Conservation (phyloP, 2,797 vertebrate genomes). For the Ctenopoma kingsleyae region DNA sequence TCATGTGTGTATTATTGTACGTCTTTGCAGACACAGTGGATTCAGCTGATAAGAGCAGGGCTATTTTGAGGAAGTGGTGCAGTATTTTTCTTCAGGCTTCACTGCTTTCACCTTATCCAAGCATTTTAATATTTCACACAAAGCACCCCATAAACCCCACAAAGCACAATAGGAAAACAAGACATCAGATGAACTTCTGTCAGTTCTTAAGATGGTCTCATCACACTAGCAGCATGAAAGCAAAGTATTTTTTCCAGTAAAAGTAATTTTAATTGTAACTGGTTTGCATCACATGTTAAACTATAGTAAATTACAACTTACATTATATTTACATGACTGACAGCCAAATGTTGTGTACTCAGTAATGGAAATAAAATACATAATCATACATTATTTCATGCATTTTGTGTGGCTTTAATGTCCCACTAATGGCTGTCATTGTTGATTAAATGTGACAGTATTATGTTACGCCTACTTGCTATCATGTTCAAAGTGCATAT, state of each 20-base stretch:
- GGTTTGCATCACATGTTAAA: background rate
- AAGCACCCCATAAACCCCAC: too few relatives aligned
- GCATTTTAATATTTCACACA: constrained; percentile 57
- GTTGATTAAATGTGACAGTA: constrained; percentile 13
- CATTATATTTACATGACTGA: background rate
- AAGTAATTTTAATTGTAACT: background rate
- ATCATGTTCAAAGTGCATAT: constrained; percentile 40
- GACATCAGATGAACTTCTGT: background rate
- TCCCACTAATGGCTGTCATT: background rate
- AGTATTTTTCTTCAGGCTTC: constrained; percentile 45
- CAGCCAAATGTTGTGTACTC: background rate
- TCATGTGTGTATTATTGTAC: background rate
- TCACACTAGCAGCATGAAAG: background rate
- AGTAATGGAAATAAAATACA: background rate
- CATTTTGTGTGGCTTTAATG: background rate
- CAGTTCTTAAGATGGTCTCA: background rate
- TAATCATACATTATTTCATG: background rate
- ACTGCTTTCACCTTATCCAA: constrained; percentile 24
- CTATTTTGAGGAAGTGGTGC: constrained; percentile 60
- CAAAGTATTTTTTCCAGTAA: background rate
- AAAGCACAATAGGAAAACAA: background rate
- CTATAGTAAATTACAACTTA: background rate
- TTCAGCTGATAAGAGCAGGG: constrained; percentile 53
- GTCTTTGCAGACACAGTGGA: constrained; percentile 34
- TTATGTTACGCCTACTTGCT: constrained; percentile 30